Evolutionary conservation across 2,797 vertebrate genomes (phyloP), one percentile per base, ranked within the genome.

Genomic region (Enteromius argenteus): DNA sequence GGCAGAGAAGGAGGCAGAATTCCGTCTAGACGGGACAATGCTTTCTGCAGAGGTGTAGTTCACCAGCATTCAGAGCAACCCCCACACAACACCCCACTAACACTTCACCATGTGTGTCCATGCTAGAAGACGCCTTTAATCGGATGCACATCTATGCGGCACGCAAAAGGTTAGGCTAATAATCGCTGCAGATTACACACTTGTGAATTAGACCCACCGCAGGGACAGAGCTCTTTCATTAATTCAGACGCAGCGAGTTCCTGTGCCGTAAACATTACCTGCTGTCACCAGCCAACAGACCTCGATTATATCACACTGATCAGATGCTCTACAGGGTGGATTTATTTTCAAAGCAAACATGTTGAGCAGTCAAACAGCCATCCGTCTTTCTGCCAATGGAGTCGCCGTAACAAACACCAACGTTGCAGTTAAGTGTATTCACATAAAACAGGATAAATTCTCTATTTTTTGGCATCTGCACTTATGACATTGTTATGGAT

Each of bases 31-130:
- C 86, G 84, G 90, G 87, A 83, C 90, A 90, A 86, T 83, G 84
- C 90, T 90, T 90, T 88, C 89, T 86, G 86, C 88, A 89, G 89
- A 80, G 64, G 88, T 87, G 44, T 72, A 86, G 79, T 91, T 90
- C 79, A 88, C 90, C 89, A 92, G 90, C 87, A 90, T 90, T 90
- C 87, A 83, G 32, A 71, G 80, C 72, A 62, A 81, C 67, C 79
- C 51, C 67, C 67, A 44, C 73, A 76, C 58, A 84, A 72, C 66
- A 39, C n/a, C 66, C 46, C 49, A 3, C 35, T 14, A 42, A 71
- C 66, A 44, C 51, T 4, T 32, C 79, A 44, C 66, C 79, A 56
- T 44, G 67, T n/a, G 51, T 71, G 67, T 80, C 67, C 37, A 3
- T 5, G 51, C 32, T 42, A 23, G 72, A 62, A 46, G 14, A 46